Percentiles rank a stretch among this genome's conserved stretches.
These are phyloP conservation scores for Grus americana DNA, from an alignment of 2,113 vertebrate species.

Conservation along the genomic window DNA sequence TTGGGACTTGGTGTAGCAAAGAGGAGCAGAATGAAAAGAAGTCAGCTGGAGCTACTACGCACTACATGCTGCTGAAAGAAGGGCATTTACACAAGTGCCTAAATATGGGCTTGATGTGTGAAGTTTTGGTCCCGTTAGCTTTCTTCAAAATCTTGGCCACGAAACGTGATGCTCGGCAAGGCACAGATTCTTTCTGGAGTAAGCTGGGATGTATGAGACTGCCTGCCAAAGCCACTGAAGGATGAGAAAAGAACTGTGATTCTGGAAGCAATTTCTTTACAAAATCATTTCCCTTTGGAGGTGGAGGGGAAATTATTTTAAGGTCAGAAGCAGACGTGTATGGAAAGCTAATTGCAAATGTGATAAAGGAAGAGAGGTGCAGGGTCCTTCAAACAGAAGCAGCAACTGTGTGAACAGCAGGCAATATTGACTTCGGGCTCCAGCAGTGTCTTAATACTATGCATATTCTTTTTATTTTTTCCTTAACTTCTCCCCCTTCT, in stretches of 20 bases:
- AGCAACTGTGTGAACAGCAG: neutral
- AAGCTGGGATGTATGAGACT: neutral
- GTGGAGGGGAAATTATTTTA: neutral
- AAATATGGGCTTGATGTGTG: neutral
- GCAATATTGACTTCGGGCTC: neutral
- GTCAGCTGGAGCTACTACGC: neutral
- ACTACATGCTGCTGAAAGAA: neutral
- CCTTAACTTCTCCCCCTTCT: neutral
- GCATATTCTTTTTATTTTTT: neutral
- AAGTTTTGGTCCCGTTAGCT: neutral
- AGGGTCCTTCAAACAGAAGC: constrained; percentile 1
- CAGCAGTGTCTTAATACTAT: neutral
- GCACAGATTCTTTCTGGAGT: neutral
- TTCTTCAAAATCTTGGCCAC: neutral
- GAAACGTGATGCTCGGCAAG: neutral
- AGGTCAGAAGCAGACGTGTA: neutral
- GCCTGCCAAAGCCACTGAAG: neutral
- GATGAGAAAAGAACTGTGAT: neutral
- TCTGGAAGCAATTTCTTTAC: constrained; percentile 17
- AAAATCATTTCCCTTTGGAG: neutral
- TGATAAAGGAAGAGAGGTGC: neutral
- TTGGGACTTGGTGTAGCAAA: neutral
- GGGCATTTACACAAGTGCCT: neutral
- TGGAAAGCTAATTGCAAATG: constrained; percentile 28
- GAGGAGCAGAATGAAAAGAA: neutral